Percentiles rank a stretch among this genome's conserved stretches.
phyloP scores from a whole-genome alignment of 2,113 vertebrate species.

The Rhadina sibilatrix region DNA sequence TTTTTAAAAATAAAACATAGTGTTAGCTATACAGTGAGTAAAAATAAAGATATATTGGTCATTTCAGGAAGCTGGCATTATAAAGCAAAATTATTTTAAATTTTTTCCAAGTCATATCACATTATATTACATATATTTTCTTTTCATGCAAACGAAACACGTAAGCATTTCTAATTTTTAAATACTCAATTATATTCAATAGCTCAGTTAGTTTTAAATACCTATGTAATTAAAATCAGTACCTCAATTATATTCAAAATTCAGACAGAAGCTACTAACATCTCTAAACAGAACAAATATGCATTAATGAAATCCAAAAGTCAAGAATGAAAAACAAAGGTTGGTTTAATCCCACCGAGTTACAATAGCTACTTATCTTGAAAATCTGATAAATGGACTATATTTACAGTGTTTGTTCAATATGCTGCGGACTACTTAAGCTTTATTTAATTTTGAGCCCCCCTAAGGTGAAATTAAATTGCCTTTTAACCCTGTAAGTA shows the following conservation, averaged over 20 bases:
- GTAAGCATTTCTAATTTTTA: not conserved
- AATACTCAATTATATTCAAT: not conserved
- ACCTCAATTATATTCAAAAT: not conserved
- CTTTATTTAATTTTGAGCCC: conserved; percentile 31
- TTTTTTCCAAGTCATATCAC: not conserved
- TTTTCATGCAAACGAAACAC: not conserved
- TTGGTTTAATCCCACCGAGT: not conserved
- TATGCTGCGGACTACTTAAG: not conserved
- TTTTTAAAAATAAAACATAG: not conserved
- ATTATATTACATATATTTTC: not conserved
- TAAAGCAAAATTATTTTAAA: not conserved
- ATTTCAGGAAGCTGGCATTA: not conserved
- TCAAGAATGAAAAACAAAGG: conserved; percentile 7
- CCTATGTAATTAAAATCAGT: not conserved
- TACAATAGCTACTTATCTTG: conserved; percentile 8
- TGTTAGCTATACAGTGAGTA: not conserved
- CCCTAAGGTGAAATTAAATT: conserved; percentile 4
- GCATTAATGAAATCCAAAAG: not conserved
- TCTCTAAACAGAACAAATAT: not conserved
- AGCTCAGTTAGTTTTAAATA: not conserved
- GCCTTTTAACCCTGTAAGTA: not conserved
- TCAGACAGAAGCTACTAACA: not conserved
- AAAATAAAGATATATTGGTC: not conserved
- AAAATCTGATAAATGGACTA: conserved; percentile 28
- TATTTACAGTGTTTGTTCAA: conserved; percentile 15